Base-by-base conservation (phyloP, 1,140 invertebrate species). In the Cyclargus thomasi region DNA sequence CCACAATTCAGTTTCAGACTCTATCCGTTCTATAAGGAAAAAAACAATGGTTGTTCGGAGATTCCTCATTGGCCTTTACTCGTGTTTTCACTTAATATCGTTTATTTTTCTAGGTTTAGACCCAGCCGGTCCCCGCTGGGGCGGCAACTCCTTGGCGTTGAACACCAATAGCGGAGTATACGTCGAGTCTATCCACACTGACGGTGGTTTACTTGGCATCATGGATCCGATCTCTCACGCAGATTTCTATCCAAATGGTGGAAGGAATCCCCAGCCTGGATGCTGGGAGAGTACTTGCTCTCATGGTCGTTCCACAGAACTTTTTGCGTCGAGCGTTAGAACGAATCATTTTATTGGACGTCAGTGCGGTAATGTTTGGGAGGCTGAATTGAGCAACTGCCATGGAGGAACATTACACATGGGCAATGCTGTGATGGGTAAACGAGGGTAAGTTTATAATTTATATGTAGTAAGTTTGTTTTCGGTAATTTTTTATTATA, bases 141-240 rank as follows among this genome's bases (percentile, higher is more conserved):
- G 70, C 11, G 64, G 68, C 6, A 89, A 82, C 53, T 8, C 67
- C 0, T 68, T 80, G 7, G 70, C 74, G 1, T 74, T 85, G 69
- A 80, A 79, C 35, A 74, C 76, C 4, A 86, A 75, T 29, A 93
- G 95, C 75, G 95, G 92, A 0, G 64, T 64, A 3, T 90, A 92
- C 65, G 93, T 94, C 0, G 92, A 94, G 72, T 81, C 91, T 1
- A 93, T 95, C 63, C 94, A 95, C 77, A 93, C 94, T 0, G 91
- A 92, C 66, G 91, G 86, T 29, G 83, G 90, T 17, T 2, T 71
- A 0, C 71, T 91, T 0, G 92, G 92, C 18, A 86, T 92, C 10
- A 64, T 67, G 0, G 72, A 85, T 3, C 69, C 85, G 0, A 70
- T 90, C 0, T 91, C 90, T 8, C 71, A 90, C 64, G 85, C 83